Conservation (phyloP, 2,888 invertebrate genomes). For the Dynastes maya region DNA sequence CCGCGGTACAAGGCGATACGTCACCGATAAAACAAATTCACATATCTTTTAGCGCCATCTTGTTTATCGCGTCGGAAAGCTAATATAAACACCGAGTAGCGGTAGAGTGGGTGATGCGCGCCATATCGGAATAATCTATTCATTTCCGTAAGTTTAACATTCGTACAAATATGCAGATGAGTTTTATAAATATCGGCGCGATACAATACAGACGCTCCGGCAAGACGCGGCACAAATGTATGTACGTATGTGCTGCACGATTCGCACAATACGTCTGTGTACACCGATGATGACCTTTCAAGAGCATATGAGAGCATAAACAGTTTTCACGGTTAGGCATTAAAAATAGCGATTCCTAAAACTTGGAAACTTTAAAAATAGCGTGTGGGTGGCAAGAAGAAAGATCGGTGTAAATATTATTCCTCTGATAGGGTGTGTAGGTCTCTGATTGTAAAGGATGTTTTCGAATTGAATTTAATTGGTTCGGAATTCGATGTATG, state of each 20-base stretch:
- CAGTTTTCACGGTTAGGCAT: conserved; percentile 43
- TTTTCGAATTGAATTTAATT: conserved; percentile 8
- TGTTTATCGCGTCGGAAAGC: conserved; percentile 10
- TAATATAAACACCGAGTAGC: conserved; percentile 9
- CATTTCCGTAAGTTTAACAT: conserved; percentile 31
- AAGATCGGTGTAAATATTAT: neutral
- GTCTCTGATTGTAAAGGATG: conserved; percentile 12
- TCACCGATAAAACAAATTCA: conserved; percentile 25
- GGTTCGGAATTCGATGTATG: neutral
- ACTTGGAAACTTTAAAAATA: conserved; percentile 25
- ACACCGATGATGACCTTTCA: conserved; percentile 28
- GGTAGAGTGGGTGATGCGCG: conserved; percentile 1
- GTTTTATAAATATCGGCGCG: conserved; percentile 18
- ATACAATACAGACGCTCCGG: conserved; percentile 4
- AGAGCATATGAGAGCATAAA: conserved; percentile 33
- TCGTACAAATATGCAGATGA: conserved; percentile 30
- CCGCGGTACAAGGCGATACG: conserved; percentile 7
- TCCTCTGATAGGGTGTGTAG: conserved; percentile 3
- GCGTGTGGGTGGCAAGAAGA: conserved; percentile 1
- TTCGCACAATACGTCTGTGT: neutral
- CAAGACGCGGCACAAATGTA: neutral
- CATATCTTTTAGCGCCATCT: conserved; percentile 33
- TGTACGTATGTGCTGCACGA: neutral
- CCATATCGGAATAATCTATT: conserved; percentile 27
- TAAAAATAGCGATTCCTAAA: conserved; percentile 42